Evolutionary conservation across 2,888 invertebrate species (phyloP).

Genomic region (Spicauda simplicius): DNA sequence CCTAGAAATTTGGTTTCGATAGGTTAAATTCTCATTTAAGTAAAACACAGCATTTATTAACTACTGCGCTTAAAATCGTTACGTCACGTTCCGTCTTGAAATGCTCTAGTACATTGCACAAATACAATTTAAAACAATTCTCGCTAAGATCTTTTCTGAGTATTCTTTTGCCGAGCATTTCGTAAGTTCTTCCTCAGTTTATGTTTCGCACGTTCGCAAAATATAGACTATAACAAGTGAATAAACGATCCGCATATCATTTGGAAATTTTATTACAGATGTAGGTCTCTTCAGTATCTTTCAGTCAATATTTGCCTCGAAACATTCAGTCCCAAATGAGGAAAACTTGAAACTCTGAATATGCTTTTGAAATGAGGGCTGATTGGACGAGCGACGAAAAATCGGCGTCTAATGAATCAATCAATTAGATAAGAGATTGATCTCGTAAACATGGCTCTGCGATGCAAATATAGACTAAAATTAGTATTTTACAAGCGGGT

Average conservation of each 20-base stretch:
- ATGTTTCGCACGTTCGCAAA: conserved; percentile 10
- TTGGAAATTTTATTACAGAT: conserved; percentile 2
- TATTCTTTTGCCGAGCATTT: conserved; percentile 3
- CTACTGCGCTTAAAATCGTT: neutral
- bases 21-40: too few species aligned
- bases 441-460: neutral
- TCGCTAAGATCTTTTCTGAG: neutral
- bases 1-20: too few species aligned
- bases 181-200: conserved; percentile 2
- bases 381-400: neutral
- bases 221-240: conserved; percentile 6
- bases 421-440: neutral
- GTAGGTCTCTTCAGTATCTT: conserved; percentile 13
- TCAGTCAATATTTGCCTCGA: conserved; percentile 1
- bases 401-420: neutral
- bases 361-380: neutral
- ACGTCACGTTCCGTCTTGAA: neutral
- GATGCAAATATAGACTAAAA: neutral
- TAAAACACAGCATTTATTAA: too few species aligned
- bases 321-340: neutral
- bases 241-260: conserved; percentile 11
- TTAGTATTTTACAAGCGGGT: neutral
- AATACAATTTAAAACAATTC: conserved; percentile 21
- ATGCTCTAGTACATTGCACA: conserved; percentile 1
- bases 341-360: neutral